Evolutionary conservation across 2,888 invertebrate genomes (phyloP).

Genomic region (Pachydiplax longipennis): DNA sequence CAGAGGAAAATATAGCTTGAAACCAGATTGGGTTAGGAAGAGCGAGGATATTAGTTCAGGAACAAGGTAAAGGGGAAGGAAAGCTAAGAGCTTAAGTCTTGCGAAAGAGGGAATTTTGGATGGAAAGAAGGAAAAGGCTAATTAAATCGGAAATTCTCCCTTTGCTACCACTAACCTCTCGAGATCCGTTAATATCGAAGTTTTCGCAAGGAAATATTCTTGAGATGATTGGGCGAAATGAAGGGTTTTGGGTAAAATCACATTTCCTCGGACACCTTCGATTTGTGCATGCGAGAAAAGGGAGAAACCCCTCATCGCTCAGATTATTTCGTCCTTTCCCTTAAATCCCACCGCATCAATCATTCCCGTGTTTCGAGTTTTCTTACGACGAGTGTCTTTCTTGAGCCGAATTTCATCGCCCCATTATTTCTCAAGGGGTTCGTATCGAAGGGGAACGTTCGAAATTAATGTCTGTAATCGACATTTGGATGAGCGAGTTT

Average conservation of each 20-base stretch:
- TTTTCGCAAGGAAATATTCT: not conserved
- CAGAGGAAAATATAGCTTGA: too few species aligned
- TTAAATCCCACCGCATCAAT: not conserved
- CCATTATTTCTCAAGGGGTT: not conserved
- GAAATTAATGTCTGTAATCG: too few species aligned
- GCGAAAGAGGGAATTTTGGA: not conserved
- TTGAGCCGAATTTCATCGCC: not conserved
- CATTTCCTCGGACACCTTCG: not conserved
- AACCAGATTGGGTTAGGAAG: not conserved
- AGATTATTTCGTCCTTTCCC: not conserved
- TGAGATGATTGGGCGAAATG: not conserved
- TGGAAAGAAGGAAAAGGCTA: not conserved
- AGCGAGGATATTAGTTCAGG: not conserved
- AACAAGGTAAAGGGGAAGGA: not conserved
- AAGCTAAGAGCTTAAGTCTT: not conserved
- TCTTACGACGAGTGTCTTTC: not conserved
- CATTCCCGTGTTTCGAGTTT: not conserved
- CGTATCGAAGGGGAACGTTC: not conserved
- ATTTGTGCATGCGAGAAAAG: not conserved
- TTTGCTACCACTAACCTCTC: not conserved
- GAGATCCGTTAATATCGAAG: not conserved
- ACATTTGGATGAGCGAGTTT: too few species aligned
- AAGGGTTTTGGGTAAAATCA: not conserved
- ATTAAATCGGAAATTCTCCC: not conserved
- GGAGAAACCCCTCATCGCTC: not conserved